Evolutionary conservation across 2,113 vertebrate genomes (phyloP), one percentile per base, ranked within the genome.

Genomic region (Peromyscus californicus): DNA sequence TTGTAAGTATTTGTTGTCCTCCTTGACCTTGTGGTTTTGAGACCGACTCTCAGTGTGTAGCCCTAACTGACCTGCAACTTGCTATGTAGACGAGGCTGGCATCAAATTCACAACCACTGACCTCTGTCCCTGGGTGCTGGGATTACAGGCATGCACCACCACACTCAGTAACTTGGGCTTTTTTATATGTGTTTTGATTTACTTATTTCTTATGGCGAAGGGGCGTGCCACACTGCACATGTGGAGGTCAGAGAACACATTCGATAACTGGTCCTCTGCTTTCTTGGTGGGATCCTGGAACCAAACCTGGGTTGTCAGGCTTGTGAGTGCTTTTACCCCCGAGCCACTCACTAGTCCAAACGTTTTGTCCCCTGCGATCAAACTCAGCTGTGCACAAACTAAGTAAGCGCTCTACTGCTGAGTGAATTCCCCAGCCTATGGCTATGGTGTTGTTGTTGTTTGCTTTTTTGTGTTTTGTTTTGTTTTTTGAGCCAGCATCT

Each of bases 1-100:
- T 99, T 93, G 99, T 99, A 98, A 99, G 99, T 99, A 97, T 95
- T 95, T 93, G 51, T 72, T 26, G 48, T 80, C 65, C 61, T 13
- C 61, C 94, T 93, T 90, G 69, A 92, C 48, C 26, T 91, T 59
- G n/a, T 9, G 9, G n/a, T 19, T 29, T 17, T 69, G 10, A 26
- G 1, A 39, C n/a, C 10, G 59, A n/a, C 24, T 42, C n/a, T 42
- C n/a, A 19, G 82, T 31, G 21, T n/a, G 26, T 10, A 29, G 8
- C n/a, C 26, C 26, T 65, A 31, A 63, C 59, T 42, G n/a, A 39
- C 16, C 24, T 45, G 36, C 13, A 74, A 29, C 36, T 59, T 19
- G 51, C 45, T 74, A 11, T n/a, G 26, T 31, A 31, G 36, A 19
- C 70, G 24, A 75, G 54, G n/a, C 3, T 75, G 36, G 15, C 36